These are phyloP conservation scores for Desmodus rotundus DNA, from an alignment of 2,113 vertebrate genomes.

Conservation along the genomic window DNA sequence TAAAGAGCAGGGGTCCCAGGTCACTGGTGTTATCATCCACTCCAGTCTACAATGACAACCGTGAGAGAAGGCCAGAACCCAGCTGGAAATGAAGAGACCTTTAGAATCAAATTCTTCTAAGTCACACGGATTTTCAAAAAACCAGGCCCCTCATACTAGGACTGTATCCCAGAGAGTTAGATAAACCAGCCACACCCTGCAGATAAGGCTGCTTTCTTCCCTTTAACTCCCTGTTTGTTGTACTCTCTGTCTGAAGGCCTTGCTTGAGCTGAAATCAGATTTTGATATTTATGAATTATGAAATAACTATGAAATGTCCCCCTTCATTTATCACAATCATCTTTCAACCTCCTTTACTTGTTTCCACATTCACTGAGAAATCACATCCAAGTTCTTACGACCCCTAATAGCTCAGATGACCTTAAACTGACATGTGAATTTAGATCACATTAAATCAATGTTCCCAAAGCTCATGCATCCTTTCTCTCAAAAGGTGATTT, in stretches of 20 bases:
- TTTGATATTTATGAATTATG: not conserved
- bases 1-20: not conserved
- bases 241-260: not conserved
- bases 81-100: not conserved
- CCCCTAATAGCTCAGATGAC: not conserved
- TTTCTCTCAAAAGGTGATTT: slow-evolving; percentile 35
- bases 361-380: slow-evolving; percentile 28
- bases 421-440: slow-evolving; percentile 16
- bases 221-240: not conserved
- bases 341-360: not conserved
- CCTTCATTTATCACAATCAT: not conserved
- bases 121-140: not conserved
- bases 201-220: not conserved
- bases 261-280: not conserved
- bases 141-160: not conserved
- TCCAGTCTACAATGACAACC: not conserved
- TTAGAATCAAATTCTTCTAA: not conserved
- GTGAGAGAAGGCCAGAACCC: not conserved
- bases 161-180: not conserved
- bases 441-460: slow-evolving; percentile 30
- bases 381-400: not conserved
- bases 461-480: not conserved
- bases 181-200: not conserved
- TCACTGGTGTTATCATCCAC: not conserved
- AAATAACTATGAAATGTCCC: not conserved